These are phyloP conservation scores for Drosophila prostipennis DNA, from an alignment of 2,888 invertebrate genomes.

Conservation along the genomic window DNA sequence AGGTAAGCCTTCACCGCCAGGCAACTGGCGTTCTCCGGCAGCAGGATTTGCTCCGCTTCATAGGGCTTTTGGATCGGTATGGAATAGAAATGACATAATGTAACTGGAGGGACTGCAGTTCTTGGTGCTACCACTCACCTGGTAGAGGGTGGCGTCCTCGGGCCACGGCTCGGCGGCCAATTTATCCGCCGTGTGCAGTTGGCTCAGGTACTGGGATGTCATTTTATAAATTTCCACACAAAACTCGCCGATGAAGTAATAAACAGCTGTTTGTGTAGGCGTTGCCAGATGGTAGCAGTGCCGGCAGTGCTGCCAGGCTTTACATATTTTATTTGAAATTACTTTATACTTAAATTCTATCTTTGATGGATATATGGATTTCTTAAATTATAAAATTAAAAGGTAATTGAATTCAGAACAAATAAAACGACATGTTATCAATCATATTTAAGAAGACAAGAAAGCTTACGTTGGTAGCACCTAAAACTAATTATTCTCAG, in stretches of 20 bases:
- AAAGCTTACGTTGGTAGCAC: too few species aligned
- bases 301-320: not conserved
- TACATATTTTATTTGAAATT: not conserved
- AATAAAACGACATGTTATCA: too few species aligned
- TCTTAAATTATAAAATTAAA: too few species aligned
- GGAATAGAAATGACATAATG: not conserved
- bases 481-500: too few species aligned
- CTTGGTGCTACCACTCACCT: conserved; percentile 38
- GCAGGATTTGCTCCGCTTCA: conserved; percentile 96
- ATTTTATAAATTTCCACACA: conserved; percentile 46
- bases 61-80: conserved; percentile 87
- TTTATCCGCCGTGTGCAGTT: conserved; percentile 79
- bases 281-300: conserved; percentile 13
- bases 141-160: conserved; percentile 92
- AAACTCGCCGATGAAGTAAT: conserved; percentile 68
- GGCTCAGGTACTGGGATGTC: conserved; percentile 75
- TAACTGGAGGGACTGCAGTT: not conserved
- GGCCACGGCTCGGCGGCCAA: conserved; percentile 96
- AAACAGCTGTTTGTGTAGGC: conserved; percentile 58
- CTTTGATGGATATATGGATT: too few species aligned
- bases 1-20: conserved; percentile 96
- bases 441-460: too few species aligned
- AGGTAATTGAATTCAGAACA: too few species aligned
- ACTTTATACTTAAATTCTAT: not conserved
- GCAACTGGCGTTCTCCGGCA: conserved; percentile 97